Base-by-base conservation (phyloP, 2,797 vertebrate genomes). In the Pyrocephalus nanus region DNA sequence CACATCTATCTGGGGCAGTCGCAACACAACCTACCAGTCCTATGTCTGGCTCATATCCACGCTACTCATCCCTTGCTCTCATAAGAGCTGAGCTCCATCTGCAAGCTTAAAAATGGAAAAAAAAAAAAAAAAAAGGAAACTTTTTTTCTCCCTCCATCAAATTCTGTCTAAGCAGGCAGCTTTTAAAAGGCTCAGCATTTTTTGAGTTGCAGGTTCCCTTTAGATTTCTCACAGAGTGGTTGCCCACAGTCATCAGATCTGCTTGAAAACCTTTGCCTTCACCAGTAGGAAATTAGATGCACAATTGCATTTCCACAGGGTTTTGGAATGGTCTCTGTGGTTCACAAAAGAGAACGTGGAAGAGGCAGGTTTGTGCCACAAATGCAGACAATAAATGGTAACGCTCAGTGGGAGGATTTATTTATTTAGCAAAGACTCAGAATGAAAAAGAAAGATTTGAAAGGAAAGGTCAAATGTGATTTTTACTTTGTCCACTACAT, bases 1-100 rank as follows among this genome's bases (percentile, higher is more conserved):
- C 95, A 95, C 94, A 84, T 96, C 79, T 96, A 96, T 96, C 92
- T 96, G 94, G 94, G 90, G 77, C 93, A 95, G 95, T 92, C 66
- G 55, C 93, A 96, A 84, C 94, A 95, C 86, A 95, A 55, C 96
- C 95, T 94, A 95, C 94, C 93, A 70, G 94, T 26, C 80, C 95
- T 76, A 14, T 6, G 83, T 90, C 96, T 96, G 95, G 73, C 90
- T 96, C 88, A 23, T 72, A 92, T 36, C 73, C 83, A 73, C 2
- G 5, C 79, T 86, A 81, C 80, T 90, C 86, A 92, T 80, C 27
- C 66, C 38, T 53, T 66, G 73, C 43, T 92, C 73, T 91, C 58
- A 1, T 30, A 90, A 90, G 62, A 81, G 55, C 74, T 60, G 30
- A 86, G 58, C 43, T 95, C 88, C 92, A 93, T 96, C 94, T 96